Percentiles rank a stretch among this genome's conserved stretches.
phyloP scores from a whole-genome alignment of 2,113 vertebrate species.

The Notarius quadriscutis region DNA sequence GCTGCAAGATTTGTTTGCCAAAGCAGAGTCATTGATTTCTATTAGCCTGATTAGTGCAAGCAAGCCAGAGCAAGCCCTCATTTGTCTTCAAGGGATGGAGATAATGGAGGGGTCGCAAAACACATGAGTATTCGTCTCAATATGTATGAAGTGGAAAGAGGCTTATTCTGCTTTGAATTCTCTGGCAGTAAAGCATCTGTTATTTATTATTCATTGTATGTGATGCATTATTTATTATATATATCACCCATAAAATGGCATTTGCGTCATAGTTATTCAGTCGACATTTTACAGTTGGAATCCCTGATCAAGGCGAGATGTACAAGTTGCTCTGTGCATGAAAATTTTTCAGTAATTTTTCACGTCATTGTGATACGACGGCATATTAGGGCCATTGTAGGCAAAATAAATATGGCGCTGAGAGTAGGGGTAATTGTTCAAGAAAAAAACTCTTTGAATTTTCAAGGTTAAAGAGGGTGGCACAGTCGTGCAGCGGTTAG shows the following conservation, averaged over 20 bases:
- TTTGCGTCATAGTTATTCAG: neutral
- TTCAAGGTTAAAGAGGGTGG: too few relatives aligned
- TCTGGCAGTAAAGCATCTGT: neutral
- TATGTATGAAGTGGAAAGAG: constrained; percentile 22
- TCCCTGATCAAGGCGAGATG: neutral
- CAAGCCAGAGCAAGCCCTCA: constrained; percentile 31
- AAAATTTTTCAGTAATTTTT: neutral
- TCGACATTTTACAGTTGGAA: neutral
- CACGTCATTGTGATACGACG: neutral
- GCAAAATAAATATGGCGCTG: too few relatives aligned
- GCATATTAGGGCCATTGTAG: too few relatives aligned
- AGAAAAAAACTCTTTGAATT: too few relatives aligned
- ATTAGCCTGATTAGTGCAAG: constrained; percentile 54
- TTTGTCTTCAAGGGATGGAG: constrained; percentile 41
- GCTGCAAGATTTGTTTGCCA: constrained; percentile 53
- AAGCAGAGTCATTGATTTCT: constrained; percentile 59
- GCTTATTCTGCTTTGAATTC: neutral
- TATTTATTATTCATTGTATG: constrained; percentile 8
- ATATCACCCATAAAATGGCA: neutral
- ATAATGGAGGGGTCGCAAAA: constrained; percentile 21
- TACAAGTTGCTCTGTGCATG: neutral
- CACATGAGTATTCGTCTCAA: neutral
- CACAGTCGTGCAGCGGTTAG: too few relatives aligned
- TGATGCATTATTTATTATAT: neutral
- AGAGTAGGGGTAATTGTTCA: too few relatives aligned